Evolutionary conservation across 2,113 vertebrate species (phyloP).

Genomic region (Toxostoma redivivum): DNA sequence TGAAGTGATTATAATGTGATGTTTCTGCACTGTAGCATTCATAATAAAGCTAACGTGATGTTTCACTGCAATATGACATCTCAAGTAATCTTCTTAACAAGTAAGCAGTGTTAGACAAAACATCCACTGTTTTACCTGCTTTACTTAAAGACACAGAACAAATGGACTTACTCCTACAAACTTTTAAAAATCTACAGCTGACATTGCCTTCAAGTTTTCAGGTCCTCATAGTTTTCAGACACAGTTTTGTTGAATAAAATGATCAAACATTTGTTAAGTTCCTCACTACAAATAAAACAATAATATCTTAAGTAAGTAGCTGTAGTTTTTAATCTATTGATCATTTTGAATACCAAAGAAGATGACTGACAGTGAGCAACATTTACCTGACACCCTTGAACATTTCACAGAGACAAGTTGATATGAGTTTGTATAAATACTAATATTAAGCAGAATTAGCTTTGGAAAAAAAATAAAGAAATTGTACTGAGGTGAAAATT

Average conservation of each 20-base stretch:
- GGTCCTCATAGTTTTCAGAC: constrained; percentile 15
- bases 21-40: constrained; percentile 69
- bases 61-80: constrained; percentile 66
- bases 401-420: constrained; percentile 85
- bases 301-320: constrained; percentile 67
- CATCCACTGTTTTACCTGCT: constrained; percentile 30
- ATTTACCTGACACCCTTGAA: constrained; percentile 81
- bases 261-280: constrained; percentile 66
- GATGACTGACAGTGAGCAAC: constrained; percentile 82
- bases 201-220: constrained; percentile 40
- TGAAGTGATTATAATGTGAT: constrained; percentile 74
- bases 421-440: constrained; percentile 87
- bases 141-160: constrained; percentile 64
- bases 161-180: constrained; percentile 57
- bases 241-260: constrained; percentile 50
- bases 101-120: constrained; percentile 69
- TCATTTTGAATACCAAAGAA: constrained; percentile 79
- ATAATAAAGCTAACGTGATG: constrained; percentile 67
- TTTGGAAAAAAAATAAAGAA: constrained; percentile 85
- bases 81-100: constrained; percentile 75
- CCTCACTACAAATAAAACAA: constrained; percentile 75
- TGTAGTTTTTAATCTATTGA: constrained; percentile 78
- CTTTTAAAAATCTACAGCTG: constrained; percentile 58
- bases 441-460: constrained; percentile 87
- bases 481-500: constrained; percentile 87